phyloP scores from a whole-genome alignment of 2,113 vertebrate species.

The Ploceus nigricollis region DNA sequence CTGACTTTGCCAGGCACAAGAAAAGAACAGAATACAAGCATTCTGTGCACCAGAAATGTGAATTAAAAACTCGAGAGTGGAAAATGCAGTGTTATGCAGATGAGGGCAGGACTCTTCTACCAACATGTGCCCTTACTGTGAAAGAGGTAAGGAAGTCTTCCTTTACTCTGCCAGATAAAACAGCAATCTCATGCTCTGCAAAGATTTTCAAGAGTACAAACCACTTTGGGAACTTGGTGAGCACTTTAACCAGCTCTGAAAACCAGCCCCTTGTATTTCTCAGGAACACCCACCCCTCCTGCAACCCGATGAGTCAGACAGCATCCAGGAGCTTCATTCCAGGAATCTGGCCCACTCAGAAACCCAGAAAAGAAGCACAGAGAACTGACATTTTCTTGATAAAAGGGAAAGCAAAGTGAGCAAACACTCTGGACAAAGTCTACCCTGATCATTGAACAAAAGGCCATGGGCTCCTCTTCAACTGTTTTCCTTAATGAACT shows the following conservation, averaged over 20 bases:
- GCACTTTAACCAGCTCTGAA: not conserved
- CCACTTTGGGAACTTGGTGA: not conserved
- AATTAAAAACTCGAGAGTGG: not conserved
- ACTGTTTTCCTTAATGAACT: not conserved
- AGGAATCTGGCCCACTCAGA: not conserved
- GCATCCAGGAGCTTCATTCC: not conserved
- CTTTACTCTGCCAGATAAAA: slow-evolving; percentile 8
- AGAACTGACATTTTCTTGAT: not conserved
- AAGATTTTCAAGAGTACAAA: not conserved
- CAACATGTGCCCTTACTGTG: not conserved
- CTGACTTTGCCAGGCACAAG: not conserved
- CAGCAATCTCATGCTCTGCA: not conserved
- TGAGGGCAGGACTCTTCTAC: not conserved
- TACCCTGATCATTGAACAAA: not conserved
- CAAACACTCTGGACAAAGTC: not conserved
- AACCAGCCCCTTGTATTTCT: not conserved
- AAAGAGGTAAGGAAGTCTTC: not conserved
- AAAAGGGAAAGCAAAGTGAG: not conserved
- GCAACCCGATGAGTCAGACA: not conserved
- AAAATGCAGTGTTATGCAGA: not conserved
- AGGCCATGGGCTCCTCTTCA: not conserved
- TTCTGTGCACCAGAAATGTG: not conserved
- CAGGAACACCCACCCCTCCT: slow-evolving; percentile 1
- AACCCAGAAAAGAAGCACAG: not conserved
- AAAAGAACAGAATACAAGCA: not conserved